Conservation (phyloP, 2,797 vertebrate genomes). For the Tragelaphus eurycerus region DNA sequence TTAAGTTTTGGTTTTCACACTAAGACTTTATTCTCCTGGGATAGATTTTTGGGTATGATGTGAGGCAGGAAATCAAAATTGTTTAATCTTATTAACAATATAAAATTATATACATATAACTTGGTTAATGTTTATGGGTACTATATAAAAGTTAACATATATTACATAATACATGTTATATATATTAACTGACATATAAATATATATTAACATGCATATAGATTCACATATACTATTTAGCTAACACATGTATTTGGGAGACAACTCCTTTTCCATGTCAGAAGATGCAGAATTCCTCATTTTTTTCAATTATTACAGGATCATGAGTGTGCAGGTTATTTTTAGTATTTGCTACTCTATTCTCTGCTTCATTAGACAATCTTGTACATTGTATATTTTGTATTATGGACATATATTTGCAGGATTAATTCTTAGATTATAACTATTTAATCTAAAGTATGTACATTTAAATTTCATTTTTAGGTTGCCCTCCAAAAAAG, state of each 20-base stretch:
- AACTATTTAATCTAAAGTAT: background rate
- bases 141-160: background rate
- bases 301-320: background rate
- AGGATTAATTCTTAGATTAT: background rate
- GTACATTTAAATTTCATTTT: background rate
- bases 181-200: background rate
- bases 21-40: background rate
- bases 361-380: background rate
- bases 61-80: background rate
- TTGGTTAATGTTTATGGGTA: background rate
- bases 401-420: background rate
- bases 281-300: background rate
- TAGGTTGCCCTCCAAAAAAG: background rate
- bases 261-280: background rate
- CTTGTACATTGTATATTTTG: background rate
- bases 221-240: background rate
- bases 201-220: background rate
- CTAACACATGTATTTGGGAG: background rate
- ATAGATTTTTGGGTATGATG: background rate
- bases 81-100: background rate
- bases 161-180: background rate
- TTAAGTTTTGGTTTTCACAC: background rate
- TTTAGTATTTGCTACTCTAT: background rate
- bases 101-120: background rate
- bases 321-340: background rate